Conservation (phyloP, 1,140 invertebrate species). For the Trinorchestia longiramus region DNA sequence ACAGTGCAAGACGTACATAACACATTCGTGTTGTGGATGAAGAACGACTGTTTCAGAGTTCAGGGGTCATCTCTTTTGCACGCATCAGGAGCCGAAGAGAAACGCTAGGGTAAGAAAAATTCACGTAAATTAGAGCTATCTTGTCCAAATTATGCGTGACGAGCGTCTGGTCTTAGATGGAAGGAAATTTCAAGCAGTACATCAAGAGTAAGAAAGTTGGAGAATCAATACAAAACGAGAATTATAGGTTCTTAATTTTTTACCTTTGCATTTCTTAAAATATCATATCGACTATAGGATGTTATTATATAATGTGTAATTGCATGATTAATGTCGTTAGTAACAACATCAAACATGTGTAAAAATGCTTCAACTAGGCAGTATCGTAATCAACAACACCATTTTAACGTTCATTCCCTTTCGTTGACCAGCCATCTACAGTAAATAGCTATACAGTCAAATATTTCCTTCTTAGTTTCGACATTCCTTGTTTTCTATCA, state of each 20-base stretch:
- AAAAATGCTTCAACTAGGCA: no score
- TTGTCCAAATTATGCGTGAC: background rate
- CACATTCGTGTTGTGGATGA: background rate
- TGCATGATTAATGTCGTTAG: background rate
- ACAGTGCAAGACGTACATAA: background rate
- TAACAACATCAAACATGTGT: background rate
- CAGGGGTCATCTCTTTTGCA: background rate
- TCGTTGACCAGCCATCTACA: no score
- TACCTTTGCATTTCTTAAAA: background rate
- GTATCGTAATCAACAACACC: background rate
- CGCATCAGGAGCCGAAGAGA: background rate
- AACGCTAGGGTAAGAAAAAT: background rate
- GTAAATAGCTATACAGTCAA: background rate
- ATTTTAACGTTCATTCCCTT: background rate
- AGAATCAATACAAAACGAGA: background rate
- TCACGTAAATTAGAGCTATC: background rate
- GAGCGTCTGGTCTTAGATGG: background rate
- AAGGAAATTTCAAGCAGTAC: background rate
- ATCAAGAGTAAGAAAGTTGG: background rate
- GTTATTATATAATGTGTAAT: background rate
- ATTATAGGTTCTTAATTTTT: background rate
- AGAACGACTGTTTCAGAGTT: background rate
- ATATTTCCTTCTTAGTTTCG: background rate
- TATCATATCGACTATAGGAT: background rate
- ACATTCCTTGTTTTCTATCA: background rate